Evolutionary conservation across 2,797 vertebrate genomes (phyloP), one percentile per base, ranked within the genome.

Genomic region (Diceros bicornis): DNA sequence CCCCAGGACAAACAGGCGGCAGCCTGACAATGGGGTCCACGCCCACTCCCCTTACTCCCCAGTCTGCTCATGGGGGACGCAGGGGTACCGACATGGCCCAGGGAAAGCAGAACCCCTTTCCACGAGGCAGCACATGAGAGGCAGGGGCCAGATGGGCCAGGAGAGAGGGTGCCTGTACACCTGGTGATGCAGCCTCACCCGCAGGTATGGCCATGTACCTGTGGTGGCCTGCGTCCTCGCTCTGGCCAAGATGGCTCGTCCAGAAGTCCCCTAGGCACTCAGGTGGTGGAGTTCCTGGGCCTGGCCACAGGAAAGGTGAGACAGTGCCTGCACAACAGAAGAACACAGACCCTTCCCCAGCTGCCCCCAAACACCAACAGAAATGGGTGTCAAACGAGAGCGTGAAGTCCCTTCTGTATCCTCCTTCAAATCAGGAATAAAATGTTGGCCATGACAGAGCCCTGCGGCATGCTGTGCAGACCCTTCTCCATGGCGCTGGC

Each of bases 381-480:
- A 81, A 34, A 47, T 14, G 62, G 71, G 66, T 41, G 32, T 29
- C 29, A 6, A 13, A 52, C 4, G 27, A 55, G 89, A 59, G 62
- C 6, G 7, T 16, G 27, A 34, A 29, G 34, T 27, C 55, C 44
- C 25, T 52, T 82, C 68, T 62, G 5, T 9, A 2, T 50, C 59
- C 27, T 79, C 71, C 41, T 71, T 57, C 32, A 50, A 47, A 50
- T 14, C 69, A 41, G 27, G 25, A 78, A 20, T 9, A 32, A 85
- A 52, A 52, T 5, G 32, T 1, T 47, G 44, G 21, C 50, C 2
- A 6, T 2, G 68, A 57, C 69, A 32, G 47, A 90, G 50, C 14
- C 32, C 11, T 10, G 7, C 0, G 12, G 18, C 10, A 7, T 0
- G 3, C 29, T 13, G 7, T 2, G 0, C 41, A 37, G 62, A 55